These are phyloP conservation scores for Rhopalosiphum maidis DNA, from an alignment of 1,140 invertebrate species.

Conservation along the genomic window DNA sequence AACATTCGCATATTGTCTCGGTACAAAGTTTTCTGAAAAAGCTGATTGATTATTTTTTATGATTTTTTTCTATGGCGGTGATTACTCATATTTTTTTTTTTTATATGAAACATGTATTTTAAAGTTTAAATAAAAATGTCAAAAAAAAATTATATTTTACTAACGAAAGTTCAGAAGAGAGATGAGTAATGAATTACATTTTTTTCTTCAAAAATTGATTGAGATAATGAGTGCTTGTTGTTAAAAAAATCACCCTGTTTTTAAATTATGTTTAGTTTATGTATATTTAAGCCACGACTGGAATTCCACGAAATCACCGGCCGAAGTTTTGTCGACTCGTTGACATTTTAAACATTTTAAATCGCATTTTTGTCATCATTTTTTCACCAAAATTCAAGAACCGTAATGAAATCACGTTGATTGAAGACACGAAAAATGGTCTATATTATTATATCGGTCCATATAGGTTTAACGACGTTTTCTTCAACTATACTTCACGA, in stretches of 20 bases:
- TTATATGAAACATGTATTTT: too few species aligned
- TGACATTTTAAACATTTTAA: neutral
- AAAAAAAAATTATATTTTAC: too few species aligned
- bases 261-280: neutral
- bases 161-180: too few species aligned
- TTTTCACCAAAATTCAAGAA: neutral
- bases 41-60: neutral
- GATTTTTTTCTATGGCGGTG: neutral
- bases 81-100: too few species aligned
- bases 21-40: neutral
- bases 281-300: neutral
- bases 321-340: neutral
- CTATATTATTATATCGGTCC: neutral
- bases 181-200: too few species aligned
- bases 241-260: neutral
- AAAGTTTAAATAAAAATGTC: too few species aligned
- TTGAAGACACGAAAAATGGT: neutral
- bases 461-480: neutral
- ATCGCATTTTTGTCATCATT: neutral
- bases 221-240: neutral
- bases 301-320: neutral
- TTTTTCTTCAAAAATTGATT: neutral
- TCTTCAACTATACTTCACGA: neutral
- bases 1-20: neutral
- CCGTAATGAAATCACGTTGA: neutral